Base-by-base conservation (phyloP, 1,140 invertebrate species). In the Ericerus pela region DNA sequence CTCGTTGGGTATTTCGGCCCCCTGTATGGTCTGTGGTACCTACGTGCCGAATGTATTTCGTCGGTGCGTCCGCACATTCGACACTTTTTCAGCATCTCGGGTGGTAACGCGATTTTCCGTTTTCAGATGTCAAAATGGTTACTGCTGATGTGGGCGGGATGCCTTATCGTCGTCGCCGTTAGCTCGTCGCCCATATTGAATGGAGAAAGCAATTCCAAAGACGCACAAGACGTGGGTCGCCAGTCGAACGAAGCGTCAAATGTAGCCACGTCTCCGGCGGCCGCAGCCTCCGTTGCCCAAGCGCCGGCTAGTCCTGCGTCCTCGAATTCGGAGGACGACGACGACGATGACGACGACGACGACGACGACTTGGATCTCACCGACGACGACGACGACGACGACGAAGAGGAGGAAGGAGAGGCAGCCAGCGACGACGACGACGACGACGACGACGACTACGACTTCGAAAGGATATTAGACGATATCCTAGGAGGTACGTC, bases 71-170 rank as follows among this genome's bases (percentile, higher is more conserved):
- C n/a, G n/a, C n/a, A n/a, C n/a, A n/a, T n/a, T n/a, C n/a, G n/a
- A n/a, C n/a, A n/a, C n/a, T n/a, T n/a, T n/a, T n/a, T n/a, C n/a
- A n/a, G n/a, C n/a, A n/a, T n/a, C n/a, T n/a, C n/a, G n/a, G n/a
- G n/a, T n/a, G n/a, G n/a, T n/a, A n/a, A n/a, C n/a, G n/a, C n/a
- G n/a, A n/a, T n/a, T n/a, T n/a, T n/a, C n/a, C 41, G 2, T 22
- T 47, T 47, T 5, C 41, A 54, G 33, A 54, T 54, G 53, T 33
- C 53, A 54, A 54, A 36, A 54, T 54, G 53, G 53, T 54, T 54
- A 54, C 30, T 54, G 18, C 18, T 54, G 26, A 53, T 53, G 29
- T 54, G 29, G 20, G 29, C 53, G 29, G 22, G 29, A 24, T 54
- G 53, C 29, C 27, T 54, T 14, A 31, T 54, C 29, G 22, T 54